phyloP scores from a whole-genome alignment of 2,888 invertebrate species.

The Thera britannica region DNA sequence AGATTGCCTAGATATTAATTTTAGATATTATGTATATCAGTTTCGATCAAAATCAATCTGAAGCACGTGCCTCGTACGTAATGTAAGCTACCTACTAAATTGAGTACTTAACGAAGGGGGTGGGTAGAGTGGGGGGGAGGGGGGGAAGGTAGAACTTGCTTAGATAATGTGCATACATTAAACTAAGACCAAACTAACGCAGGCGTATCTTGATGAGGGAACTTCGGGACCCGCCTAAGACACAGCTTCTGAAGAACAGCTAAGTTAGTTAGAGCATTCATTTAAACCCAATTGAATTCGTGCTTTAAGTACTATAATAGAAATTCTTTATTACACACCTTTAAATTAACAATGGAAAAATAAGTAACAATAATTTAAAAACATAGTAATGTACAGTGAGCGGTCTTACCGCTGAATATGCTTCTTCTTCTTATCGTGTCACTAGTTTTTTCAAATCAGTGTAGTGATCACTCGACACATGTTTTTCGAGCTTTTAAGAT shows the following conservation, averaged over 20 bases:
- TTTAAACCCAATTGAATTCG: too few relatives aligned
- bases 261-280: background rate
- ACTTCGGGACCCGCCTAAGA: slow-evolving; percentile 70
- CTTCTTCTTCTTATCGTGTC: too few relatives aligned
- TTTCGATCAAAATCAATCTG: slow-evolving; percentile 38
- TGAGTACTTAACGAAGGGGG: slow-evolving; percentile 64
- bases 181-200: slow-evolving; percentile 82
- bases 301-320: too few relatives aligned
- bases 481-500: too few relatives aligned
- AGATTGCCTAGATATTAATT: background rate
- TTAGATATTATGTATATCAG: background rate
- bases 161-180: slow-evolving; percentile 85
- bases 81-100: slow-evolving; percentile 56
- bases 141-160: slow-evolving; percentile 68
- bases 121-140: slow-evolving; percentile 41
- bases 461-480: too few relatives aligned
- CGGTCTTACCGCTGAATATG: too few relatives aligned
- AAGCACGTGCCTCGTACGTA: slow-evolving; percentile 42
- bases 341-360: too few relatives aligned
- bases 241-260: slow-evolving; percentile 14
- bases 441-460: too few relatives aligned
- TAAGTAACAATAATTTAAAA: too few relatives aligned
- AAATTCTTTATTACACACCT: too few relatives aligned
- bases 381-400: too few relatives aligned
- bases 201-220: slow-evolving; percentile 79